Evolutionary conservation across 2,113 vertebrate genomes (phyloP), one percentile per base, ranked within the genome.

Genomic region (Aspidoscelis tigris): DNA sequence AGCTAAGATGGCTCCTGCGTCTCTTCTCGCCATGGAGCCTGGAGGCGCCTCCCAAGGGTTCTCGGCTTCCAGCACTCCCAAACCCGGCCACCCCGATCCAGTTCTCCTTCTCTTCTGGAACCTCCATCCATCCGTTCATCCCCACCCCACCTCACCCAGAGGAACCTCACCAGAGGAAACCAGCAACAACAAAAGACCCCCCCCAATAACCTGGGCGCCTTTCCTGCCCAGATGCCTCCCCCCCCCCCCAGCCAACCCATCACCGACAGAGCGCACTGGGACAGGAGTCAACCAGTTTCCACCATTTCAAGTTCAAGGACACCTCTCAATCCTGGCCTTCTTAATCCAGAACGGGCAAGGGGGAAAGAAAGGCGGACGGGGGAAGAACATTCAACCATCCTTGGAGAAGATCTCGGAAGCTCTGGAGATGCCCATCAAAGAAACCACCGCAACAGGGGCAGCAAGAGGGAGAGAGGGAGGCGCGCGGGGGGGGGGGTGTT

Each of bases 271-370:
- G 78, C 85, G 88, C 92, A 91, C 88, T 90, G 87, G 85, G 80
- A 73, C 78, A 94, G 87, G 87, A 93, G 78, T 24, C 85, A 86
- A 78, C 76, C 39, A 47, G 65, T 84, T 89, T 76, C 89, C 89
- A 92, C 91, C 92, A 91, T 96, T 95, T 96, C 96, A 96, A 96
- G 96, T 96, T 96, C 96, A 96, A 96, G 95, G 95, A 96, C 96
- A 95, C 91, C 91, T 33, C 33, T 90, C 88, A 55, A 14, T 14
- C 55, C 58, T 2, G 92, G 93, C 92, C 85, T 77, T 89, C 82
- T 77, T 87, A 74, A 79, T 14, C 81, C 50, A n/a, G 12, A 61
- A 61, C 11, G 22, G 22, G 21, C n/a, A 14, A 70, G 33, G 22
- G n/a, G 69, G 22, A 39, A 66, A 2, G 4, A 70, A 3, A 33